phyloP scores from a whole-genome alignment of 2,113 vertebrate genomes.

The Festucalex cinctus region DNA sequence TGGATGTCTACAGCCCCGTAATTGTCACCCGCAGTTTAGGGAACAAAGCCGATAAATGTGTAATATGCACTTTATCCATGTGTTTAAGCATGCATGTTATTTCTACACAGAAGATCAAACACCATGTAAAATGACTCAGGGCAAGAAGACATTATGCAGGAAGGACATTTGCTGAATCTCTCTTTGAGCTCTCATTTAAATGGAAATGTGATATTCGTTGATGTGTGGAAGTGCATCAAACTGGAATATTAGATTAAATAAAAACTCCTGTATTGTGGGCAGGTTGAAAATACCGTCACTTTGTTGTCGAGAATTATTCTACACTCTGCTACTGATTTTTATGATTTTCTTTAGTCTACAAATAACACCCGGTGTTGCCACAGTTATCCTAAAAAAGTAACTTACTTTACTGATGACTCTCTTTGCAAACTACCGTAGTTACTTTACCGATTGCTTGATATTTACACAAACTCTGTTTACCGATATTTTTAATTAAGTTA shows the following conservation, averaged over 20 bases:
- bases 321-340: conserved; percentile 36
- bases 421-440: too few relatives aligned
- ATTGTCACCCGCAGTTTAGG: conserved; percentile 29
- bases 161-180: conserved; percentile 53
- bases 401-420: too few relatives aligned
- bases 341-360: conserved; percentile 31
- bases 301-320: conserved; percentile 28
- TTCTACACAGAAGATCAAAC: conserved; percentile 53
- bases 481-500: too few relatives aligned
- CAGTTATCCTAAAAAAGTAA: too few relatives aligned
- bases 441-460: too few relatives aligned
- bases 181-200: conserved; percentile 66
- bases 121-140: conserved; percentile 50
- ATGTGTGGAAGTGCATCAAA: conserved; percentile 57
- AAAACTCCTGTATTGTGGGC: conserved; percentile 40
- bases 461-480: too few relatives aligned
- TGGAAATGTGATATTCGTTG: conserved; percentile 63
- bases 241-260: conserved; percentile 62
- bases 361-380: conserved; percentile 23
- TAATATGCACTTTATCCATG: conserved; percentile 25
- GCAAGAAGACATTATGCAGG: conserved; percentile 41
- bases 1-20: conserved; percentile 2
- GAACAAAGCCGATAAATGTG: conserved; percentile 34
- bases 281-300: conserved; percentile 8
- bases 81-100: conserved; percentile 48